phyloP scores from a whole-genome alignment of 2,797 vertebrate species.

The Rhinella marina region DNA sequence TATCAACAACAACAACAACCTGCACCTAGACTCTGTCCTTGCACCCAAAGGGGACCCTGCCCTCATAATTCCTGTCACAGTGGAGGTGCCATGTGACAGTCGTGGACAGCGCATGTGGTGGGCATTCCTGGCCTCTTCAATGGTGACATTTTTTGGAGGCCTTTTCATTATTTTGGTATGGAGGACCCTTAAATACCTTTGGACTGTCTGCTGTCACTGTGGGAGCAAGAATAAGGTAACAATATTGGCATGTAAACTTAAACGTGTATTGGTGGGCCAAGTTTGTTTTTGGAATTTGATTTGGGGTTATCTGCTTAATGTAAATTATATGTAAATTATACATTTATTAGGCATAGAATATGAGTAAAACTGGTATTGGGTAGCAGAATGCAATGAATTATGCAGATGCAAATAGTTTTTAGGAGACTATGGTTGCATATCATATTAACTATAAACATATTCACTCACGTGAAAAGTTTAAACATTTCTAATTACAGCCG shows the following conservation, averaged over 20 bases:
- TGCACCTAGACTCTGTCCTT: slow-evolving; percentile 85
- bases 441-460: neutral
- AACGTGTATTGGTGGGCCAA: neutral
- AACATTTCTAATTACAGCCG: no score
- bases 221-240: slow-evolving; percentile 93
- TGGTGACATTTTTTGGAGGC: slow-evolving; percentile 99
- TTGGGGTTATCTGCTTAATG: neutral
- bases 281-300: neutral
- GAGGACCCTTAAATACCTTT: slow-evolving; percentile 97
- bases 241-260: slow-evolving; percentile 1
- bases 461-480: neutral
- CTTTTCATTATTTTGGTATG: slow-evolving; percentile 98
- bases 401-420: no score
- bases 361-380: neutral
- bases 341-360: neutral
- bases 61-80: slow-evolving; percentile 90
- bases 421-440: neutral
- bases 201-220: slow-evolving; percentile 98
- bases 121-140: slow-evolving; percentile 98
- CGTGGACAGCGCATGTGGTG: slow-evolving; percentile 98
- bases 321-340: neutral
- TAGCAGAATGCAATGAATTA: neutral
- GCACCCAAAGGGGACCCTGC: slow-evolving; percentile 88
- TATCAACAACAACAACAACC: slow-evolving; percentile 79
- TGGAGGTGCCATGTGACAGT: slow-evolving; percentile 93